Base-by-base conservation (phyloP, 2,797 vertebrate species). In the Natrix natrix region DNA sequence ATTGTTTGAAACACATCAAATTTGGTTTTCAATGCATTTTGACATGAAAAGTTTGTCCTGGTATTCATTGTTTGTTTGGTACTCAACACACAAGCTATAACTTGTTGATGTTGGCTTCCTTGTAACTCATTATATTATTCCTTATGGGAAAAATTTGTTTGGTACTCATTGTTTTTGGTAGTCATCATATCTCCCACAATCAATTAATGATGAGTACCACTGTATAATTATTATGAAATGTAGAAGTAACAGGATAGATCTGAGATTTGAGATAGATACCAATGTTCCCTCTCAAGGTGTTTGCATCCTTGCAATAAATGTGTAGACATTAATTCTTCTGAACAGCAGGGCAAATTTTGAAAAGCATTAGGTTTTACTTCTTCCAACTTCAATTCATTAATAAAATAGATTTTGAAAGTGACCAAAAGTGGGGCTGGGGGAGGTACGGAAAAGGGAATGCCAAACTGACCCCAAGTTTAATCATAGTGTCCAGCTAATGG, bases 171-270 rank as follows among this genome's bases (percentile, higher is more conserved):
- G 1, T 74, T 74, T 37, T 74, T 37, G 66, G 16, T 74, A 37
- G 69, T 20, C 32, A 37, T 74, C 6, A 74, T n/a, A 37, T 16
- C 0, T 74, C 69, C 7, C 0, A 0, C 16, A 74, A 37, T 7
- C 16, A 74, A 37, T 74, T 17, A 74, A 37, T 37, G 66, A 37
- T 32, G 16, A 74, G n/a, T 69, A 32, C n/a, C 26, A 66, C 11
- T 66, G 61, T 66, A 74, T 22, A 63, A 14, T 22, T 32, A 88
- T 0, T 0, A 43, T 90, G 83, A 86, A 89, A 59, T n/a, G 32
- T 95, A 37, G 91, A 92, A 94, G 63, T 93, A 92, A 93, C 88
- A n/a, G 90, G 5, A 1, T 8, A 4, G 90, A 26, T 91, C 94
- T 91, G 0, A 10, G n/a, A 4, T 0, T 0, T 5, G 0, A 0